phyloP scores from a whole-genome alignment of 2,888 invertebrate species.

The Cephus sareptanus region DNA sequence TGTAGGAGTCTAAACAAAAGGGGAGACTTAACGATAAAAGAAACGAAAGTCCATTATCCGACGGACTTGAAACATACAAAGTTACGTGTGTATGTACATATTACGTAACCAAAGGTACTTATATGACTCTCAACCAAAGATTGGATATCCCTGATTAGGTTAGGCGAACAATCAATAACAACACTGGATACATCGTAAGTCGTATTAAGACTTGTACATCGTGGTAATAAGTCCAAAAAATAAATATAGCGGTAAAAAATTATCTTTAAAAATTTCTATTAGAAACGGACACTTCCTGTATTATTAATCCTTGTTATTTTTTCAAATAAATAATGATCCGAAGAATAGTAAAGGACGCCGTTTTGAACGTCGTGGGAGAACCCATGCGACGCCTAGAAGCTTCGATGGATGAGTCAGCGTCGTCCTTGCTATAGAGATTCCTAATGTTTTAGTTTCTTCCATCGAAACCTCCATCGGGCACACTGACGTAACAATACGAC shows the following conservation, averaged over 20 bases:
- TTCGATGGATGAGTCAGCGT: not conserved
- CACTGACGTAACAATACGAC: not conserved
- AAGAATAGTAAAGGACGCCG: not conserved
- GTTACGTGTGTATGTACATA: not conserved
- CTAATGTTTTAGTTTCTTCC: not conserved
- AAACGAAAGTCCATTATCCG: not conserved
- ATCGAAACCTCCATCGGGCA: not conserved
- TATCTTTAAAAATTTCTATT: not conserved
- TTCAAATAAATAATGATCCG: not conserved
- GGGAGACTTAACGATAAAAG: no score
- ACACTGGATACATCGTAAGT: not conserved
- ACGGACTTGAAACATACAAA: not conserved
- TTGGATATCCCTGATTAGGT: not conserved
- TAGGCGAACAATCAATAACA: not conserved
- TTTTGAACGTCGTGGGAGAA: not conserved
- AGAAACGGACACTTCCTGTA: not conserved
- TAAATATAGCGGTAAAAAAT: not conserved
- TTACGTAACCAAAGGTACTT: not conserved
- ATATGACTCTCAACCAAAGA: not conserved
- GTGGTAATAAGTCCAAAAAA: not conserved
- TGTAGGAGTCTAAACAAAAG: not conserved
- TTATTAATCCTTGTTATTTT: not conserved
- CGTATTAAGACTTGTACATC: not conserved
- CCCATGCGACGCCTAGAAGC: not conserved
- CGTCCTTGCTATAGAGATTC: not conserved